These are phyloP conservation scores for Spondyliosoma cantharus DNA, from an alignment of 2,797 vertebrate species.

Conservation along the genomic window DNA sequence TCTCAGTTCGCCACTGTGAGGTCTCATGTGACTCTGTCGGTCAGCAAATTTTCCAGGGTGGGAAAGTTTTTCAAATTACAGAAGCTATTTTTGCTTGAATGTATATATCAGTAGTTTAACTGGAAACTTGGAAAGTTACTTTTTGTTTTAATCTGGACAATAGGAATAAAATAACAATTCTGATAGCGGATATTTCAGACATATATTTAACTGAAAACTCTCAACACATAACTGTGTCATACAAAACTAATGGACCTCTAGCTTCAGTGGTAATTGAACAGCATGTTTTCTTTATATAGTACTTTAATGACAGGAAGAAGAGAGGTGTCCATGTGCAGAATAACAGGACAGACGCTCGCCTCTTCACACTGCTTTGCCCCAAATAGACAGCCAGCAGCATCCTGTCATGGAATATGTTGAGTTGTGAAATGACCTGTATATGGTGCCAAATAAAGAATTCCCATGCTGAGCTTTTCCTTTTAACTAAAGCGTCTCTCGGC, in stretches of 20 bases:
- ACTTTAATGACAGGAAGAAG: slow-evolving; percentile 17
- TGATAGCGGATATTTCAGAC: neutral
- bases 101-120: neutral
- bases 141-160: neutral
- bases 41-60: slow-evolving; percentile 51
- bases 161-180: neutral
- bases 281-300: neutral
- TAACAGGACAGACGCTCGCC: slow-evolving; percentile 38
- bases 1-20: slow-evolving; percentile 48
- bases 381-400: slow-evolving; percentile 68
- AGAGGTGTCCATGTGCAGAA: slow-evolving; percentile 9
- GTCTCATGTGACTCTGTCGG: slow-evolving; percentile 47
- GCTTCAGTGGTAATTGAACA: neutral
- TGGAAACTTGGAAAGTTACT: neutral
- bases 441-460: slow-evolving; percentile 66
- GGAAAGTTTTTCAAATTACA: slow-evolving; percentile 11
- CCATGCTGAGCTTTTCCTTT: slow-evolving; percentile 34
- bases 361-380: slow-evolving; percentile 64
- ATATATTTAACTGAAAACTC: neutral
- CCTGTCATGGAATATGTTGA: slow-evolving; percentile 67
- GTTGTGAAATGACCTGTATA: slow-evolving; percentile 72
- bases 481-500: slow-evolving; percentile 53
- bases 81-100: slow-evolving; percentile 16
- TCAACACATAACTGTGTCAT: neutral
- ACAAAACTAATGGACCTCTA: neutral